Percentiles rank a stretch among this genome's conserved stretches.
Evolutionary conservation across 2,797 vertebrate genomes (phyloP).

Genomic region (Malurus splendens): DNA sequence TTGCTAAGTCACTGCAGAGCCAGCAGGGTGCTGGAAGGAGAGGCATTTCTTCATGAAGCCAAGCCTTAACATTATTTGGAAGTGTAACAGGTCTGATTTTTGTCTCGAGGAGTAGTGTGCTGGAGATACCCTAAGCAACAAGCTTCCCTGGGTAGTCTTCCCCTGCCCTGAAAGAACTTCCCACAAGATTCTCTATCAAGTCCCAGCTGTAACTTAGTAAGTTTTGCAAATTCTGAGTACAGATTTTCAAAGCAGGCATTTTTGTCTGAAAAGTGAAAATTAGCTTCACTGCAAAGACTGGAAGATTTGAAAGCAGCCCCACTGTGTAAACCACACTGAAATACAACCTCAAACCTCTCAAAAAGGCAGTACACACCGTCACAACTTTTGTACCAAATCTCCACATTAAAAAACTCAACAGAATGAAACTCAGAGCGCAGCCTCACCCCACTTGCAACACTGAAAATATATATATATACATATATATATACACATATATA

Average conservation of each 20-base stretch:
- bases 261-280: neutral
- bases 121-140: neutral
- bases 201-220: neutral
- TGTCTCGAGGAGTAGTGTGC: neutral
- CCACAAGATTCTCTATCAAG: neutral
- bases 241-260: neutral
- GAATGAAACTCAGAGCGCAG: neutral
- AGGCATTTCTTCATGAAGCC: neutral
- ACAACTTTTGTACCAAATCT: neutral
- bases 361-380: neutral
- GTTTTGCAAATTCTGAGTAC: neutral
- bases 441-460: neutral
- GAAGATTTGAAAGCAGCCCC: neutral
- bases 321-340: fast-evolving
- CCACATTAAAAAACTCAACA: neutral
- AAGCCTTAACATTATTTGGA: conserved; percentile 17
- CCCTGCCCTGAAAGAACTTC: neutral
- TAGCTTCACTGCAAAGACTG: neutral
- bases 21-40: neutral
- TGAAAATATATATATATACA: neutral
- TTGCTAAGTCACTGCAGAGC: conserved; percentile 20
- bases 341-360: neutral
- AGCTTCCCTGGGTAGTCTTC: conserved; percentile 26
- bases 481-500: neutral
- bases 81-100: conserved; percentile 9